Evolutionary conservation across 2,113 vertebrate genomes (phyloP).

Genomic region (Mola mola): DNA sequence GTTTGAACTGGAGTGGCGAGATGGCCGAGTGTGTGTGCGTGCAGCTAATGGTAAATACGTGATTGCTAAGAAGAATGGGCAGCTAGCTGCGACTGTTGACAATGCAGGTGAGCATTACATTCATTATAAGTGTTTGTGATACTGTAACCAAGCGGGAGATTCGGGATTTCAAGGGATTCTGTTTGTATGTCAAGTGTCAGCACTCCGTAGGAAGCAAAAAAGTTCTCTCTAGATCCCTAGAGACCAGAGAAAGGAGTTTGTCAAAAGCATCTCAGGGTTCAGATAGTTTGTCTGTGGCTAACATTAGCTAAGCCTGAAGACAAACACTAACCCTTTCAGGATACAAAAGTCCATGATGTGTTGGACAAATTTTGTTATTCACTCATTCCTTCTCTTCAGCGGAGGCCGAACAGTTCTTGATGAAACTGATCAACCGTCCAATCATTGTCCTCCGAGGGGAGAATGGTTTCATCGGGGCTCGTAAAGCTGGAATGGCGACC

Average conservation of each 20-base stretch:
- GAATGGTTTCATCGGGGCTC: conserved; percentile 95
- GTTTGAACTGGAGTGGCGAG: conserved; percentile 94
- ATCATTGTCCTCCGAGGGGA: conserved; percentile 95
- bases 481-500: conserved; percentile 89
- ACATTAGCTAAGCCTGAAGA: not conserved
- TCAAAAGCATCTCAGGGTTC: not conserved
- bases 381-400: conserved; percentile 71
- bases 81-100: conserved; percentile 91
- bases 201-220: not conserved
- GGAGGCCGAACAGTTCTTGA: conserved; percentile 90
- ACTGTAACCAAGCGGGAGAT: too few species aligned
- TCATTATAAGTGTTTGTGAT: too few species aligned
- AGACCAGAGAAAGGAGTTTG: not conserved
- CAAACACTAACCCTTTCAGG: not conserved
- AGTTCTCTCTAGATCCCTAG: not conserved
- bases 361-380: not conserved
- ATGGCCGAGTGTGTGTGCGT: conserved; percentile 88
- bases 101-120: conserved; percentile 81
- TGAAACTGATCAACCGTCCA: conserved; percentile 97
- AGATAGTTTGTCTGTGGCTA: not conserved
- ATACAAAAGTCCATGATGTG: not conserved
- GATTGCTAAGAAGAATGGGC: conserved; percentile 95
- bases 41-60: conserved; percentile 93
- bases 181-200: not conserved
- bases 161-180: not conserved